These are phyloP conservation scores for Vidua chalybeata DNA, from an alignment of 2,113 vertebrate genomes.

Conservation along the genomic window DNA sequence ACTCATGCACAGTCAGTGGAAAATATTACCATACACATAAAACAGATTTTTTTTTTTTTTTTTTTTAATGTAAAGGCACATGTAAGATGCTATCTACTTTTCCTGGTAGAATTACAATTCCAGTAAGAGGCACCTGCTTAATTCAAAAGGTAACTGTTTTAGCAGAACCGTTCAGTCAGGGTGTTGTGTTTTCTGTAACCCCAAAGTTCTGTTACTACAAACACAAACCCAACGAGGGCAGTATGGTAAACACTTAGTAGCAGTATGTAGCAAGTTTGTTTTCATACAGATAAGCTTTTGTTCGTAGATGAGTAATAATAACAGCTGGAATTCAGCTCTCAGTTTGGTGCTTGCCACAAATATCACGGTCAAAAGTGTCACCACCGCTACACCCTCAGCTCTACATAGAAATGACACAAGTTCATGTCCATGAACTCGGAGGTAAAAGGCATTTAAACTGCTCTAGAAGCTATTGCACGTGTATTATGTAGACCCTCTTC, in stretches of 20 bases:
- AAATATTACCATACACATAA: background rate
- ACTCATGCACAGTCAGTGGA: background rate
- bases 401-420: background rate
- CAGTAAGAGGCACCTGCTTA: background rate
- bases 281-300: background rate
- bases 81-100: background rate
- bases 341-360: background rate
- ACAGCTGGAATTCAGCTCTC: background rate
- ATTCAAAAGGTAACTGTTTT: background rate
- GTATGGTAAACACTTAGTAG: background rate
- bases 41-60: background rate
- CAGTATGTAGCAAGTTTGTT: background rate
- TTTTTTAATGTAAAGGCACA: background rate
- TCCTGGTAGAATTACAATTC: background rate
- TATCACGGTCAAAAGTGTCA: accelerated
- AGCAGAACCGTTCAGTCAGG: background rate
- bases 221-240: accelerated
- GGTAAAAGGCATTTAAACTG: background rate
- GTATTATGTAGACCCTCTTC: background rate
- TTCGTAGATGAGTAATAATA: background rate
- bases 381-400: background rate
- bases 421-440: background rate
- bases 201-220: background rate
- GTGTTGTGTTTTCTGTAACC: background rate
- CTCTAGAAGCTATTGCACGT: background rate